These are phyloP conservation scores for Danio aesculapii DNA, from an alignment of 2,797 vertebrate genomes.

Conservation along the genomic window DNA sequence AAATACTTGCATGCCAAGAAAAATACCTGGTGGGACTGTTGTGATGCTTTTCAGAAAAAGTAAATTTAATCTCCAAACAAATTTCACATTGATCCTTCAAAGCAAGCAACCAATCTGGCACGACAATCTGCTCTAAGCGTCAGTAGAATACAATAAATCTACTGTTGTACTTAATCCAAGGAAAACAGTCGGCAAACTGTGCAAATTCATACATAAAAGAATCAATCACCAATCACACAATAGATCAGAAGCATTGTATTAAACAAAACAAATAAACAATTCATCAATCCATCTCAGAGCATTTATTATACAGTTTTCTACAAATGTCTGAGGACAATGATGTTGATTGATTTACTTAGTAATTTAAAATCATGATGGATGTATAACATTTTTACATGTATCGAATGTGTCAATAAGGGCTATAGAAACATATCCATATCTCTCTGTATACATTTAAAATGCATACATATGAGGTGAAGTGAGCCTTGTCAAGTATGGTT, in stretches of 20 bases:
- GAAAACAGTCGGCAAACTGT: constrained; percentile 12
- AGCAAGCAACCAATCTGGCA: constrained; percentile 18
- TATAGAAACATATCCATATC: too few species aligned
- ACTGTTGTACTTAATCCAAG: constrained; percentile 20
- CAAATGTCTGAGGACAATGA: neutral
- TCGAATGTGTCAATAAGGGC: too few species aligned
- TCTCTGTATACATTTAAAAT: too few species aligned
- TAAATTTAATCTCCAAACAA: constrained; percentile 20
- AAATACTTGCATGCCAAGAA: neutral
- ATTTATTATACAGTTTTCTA: too few species aligned
- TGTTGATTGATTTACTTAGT: too few species aligned
- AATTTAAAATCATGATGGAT: too few species aligned
- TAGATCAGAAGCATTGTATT: constrained; percentile 5
- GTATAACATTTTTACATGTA: too few species aligned
- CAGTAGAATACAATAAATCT: constrained; percentile 17
- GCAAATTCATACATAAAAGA: constrained; percentile 4
- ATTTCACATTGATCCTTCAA: constrained; percentile 27
- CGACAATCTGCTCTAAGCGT: constrained; percentile 16
- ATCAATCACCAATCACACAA: neutral
- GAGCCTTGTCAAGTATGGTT: too few species aligned
- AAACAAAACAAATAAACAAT: neutral
- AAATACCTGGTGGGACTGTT: constrained; percentile 8
- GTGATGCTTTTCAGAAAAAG: constrained; percentile 17
- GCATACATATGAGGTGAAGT: too few species aligned
- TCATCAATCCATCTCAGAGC: neutral